Conservation (phyloP, 2,888 invertebrate genomes). For the Drosophila anceps region DNA sequence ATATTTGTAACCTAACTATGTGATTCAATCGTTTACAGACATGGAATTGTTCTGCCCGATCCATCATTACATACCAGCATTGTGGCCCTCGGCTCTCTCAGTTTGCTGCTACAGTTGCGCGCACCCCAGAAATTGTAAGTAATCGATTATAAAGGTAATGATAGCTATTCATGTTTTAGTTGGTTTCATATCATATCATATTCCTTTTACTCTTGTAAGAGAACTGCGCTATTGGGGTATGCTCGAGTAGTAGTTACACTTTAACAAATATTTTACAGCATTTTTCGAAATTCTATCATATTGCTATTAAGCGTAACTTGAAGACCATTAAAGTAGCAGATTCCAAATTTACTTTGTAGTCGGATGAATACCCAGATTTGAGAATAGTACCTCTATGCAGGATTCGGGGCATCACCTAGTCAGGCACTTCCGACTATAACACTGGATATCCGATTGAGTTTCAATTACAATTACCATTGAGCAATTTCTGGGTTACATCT, state of each 20-base stretch:
- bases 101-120: constrained; percentile 89
- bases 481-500: too few relatives aligned
- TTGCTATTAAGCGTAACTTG: too few relatives aligned
- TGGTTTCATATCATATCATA: background rate
- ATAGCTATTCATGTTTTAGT: background rate
- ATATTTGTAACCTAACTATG: background rate
- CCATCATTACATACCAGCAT: constrained; percentile 88
- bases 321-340: too few relatives aligned
- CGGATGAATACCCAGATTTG: too few relatives aligned
- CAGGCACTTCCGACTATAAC: too few relatives aligned
- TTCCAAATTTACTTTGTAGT: too few relatives aligned
- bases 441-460: too few relatives aligned
- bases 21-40: constrained; percentile 38
- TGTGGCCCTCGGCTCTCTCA: constrained; percentile 87
- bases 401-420: too few relatives aligned
- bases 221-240: background rate
- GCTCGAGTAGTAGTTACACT: background rate
- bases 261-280: background rate
- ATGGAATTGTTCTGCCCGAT: constrained; percentile 86
- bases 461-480: background rate
- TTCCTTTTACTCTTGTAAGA: background rate
- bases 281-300: too few relatives aligned
- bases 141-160: too few relatives aligned
- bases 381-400: background rate
- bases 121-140: constrained; percentile 89